Evolutionary conservation across 1,140 invertebrate genomes (phyloP).

Genomic region (Caerostris extrusa): DNA sequence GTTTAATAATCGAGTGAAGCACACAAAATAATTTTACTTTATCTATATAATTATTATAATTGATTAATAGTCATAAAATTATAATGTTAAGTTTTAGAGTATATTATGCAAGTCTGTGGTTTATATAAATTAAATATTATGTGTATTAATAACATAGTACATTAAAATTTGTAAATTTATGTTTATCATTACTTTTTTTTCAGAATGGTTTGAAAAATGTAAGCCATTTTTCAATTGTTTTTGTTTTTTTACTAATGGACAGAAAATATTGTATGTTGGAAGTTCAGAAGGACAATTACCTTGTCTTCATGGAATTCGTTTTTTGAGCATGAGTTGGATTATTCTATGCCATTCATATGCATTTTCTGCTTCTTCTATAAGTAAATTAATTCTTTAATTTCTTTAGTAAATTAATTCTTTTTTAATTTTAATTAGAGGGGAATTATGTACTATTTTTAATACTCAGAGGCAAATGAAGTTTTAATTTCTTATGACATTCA

Average conservation of each 20-base stretch:
- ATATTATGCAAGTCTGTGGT: too few species aligned
- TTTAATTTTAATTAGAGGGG: too few species aligned
- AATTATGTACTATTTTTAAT: too few species aligned
- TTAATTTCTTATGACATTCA: too few species aligned
- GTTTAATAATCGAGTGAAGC: too few species aligned
- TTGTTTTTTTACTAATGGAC: conserved; percentile 79
- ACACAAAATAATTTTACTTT: too few species aligned
- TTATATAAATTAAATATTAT: neutral
- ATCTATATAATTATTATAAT: too few species aligned
- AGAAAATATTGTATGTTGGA: conserved; percentile 79
- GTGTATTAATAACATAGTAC: neutral
- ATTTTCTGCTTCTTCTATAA: neutral
- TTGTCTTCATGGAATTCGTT: conserved; percentile 89
- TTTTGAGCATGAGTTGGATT: conserved; percentile 93
- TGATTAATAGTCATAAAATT: too few species aligned
- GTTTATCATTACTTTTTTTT: neutral
- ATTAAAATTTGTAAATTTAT: neutral
- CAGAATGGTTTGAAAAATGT: neutral
- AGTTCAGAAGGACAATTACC: conserved; percentile 48
- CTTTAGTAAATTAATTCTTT: too few species aligned
- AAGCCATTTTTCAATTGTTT: conserved; percentile 74
- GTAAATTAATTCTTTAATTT: neutral
- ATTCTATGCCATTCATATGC: conserved; percentile 91
- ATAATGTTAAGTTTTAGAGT: too few species aligned
- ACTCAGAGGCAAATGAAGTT: too few species aligned